phyloP scores from a whole-genome alignment of 30 jellyfish, hydroid and myxozoan genomes.

The Aurelia sp. region DNA sequence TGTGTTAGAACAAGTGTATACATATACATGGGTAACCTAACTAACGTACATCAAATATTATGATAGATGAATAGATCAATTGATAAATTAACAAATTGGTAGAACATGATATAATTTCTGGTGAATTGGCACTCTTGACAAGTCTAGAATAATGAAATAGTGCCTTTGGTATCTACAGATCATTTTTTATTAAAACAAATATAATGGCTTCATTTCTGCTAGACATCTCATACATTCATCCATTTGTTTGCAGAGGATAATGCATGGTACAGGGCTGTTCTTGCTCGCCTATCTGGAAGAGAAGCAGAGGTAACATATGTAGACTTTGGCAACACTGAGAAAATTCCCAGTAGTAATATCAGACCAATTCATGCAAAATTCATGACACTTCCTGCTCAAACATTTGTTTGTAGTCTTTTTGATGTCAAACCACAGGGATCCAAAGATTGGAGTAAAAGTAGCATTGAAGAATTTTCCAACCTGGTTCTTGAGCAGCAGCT shows the following conservation, averaged over 20 bases:
- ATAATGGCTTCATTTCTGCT: no score
- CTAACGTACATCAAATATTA: no score
- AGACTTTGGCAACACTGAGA: constrained; percentile 87
- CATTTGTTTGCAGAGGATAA: constrained; percentile 53
- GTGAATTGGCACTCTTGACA: no score
- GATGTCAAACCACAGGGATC: constrained; percentile 56
- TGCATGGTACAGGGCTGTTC: constrained; percentile 83
- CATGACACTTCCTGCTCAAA: constrained; percentile 83
- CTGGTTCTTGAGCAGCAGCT: constrained; percentile 78
- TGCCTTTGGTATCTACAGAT: no score
- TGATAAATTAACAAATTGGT: no score
- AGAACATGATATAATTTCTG: no score
- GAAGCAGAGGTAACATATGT: constrained; percentile 66
- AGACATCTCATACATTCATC: not conserved
- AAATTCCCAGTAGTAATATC: constrained; percentile 20
- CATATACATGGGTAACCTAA: no score
- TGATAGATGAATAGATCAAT: no score
- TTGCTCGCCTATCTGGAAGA: constrained; percentile 15
- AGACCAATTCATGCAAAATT: constrained; percentile 67
- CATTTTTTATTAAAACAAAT: no score
- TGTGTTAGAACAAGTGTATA: no score
- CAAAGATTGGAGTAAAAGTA: constrained; percentile 35
- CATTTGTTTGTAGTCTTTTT: constrained; percentile 73
- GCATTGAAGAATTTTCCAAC: constrained; percentile 45
- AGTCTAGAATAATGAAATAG: no score